Conservation (phyloP, 2,113 vertebrate genomes). For the Tetrao urogallus region DNA sequence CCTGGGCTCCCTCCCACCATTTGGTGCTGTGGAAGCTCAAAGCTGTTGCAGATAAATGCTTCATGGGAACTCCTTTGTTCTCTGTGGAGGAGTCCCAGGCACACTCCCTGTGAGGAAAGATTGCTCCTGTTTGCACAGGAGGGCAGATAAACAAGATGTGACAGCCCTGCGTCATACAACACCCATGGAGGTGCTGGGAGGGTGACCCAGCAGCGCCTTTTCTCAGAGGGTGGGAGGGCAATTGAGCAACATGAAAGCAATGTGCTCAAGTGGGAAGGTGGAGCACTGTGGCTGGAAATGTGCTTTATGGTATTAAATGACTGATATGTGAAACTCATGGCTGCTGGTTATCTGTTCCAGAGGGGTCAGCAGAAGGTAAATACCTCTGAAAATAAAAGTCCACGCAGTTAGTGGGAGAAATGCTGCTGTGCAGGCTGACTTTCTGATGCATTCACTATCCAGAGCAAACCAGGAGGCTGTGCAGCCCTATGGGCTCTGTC, state of each 20-base stretch:
- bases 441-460: not conserved
- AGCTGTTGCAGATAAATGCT: constrained; percentile 6
- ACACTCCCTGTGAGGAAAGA: constrained; percentile 31
- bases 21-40: constrained; percentile 9
- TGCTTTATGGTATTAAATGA: not conserved
- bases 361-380: not conserved
- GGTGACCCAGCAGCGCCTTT: not conserved
- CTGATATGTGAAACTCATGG: not conserved
- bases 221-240: not conserved
- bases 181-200: not conserved
- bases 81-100: constrained; percentile 18
- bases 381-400: not conserved
- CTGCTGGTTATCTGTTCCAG: not conserved
- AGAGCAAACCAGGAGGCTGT: not conserved
- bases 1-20: constrained; percentile 4
- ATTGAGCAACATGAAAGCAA: not conserved
- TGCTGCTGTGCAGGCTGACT: not conserved
- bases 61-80: constrained; percentile 29
- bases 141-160: constrained; percentile 42
- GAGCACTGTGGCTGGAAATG: not conserved
- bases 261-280: not conserved
- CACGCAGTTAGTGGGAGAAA: not conserved
- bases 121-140: constrained; percentile 1
- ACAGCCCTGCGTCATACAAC: not conserved
- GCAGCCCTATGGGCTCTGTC: not conserved